Evolutionary conservation across 1,140 invertebrate genomes (phyloP).

Genomic region (Cataglyphis hispanica): DNA sequence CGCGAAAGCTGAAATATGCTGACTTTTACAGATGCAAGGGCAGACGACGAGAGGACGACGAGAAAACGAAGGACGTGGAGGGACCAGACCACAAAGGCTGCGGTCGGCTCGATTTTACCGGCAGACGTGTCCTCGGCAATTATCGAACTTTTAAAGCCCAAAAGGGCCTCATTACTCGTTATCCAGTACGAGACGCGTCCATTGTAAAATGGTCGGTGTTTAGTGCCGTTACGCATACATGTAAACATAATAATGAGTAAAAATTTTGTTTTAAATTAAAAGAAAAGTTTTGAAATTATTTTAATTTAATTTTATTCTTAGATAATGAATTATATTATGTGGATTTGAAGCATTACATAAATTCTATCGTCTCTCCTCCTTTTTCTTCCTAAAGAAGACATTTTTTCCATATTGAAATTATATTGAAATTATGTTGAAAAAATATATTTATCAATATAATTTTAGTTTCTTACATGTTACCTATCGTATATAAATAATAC

Average conservation of each 20-base stretch:
- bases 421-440: background rate
- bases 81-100: conserved; percentile 84
- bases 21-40: conserved; percentile 84
- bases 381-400: background rate
- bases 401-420: background rate
- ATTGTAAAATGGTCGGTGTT: conserved; percentile 65
- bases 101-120: conserved; percentile 85
- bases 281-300: background rate
- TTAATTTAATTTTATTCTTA: too few relatives aligned
- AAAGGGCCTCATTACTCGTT: conserved; percentile 75
- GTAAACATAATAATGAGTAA: conserved; percentile 18
- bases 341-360: background rate
- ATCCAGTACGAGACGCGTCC: conserved; percentile 69
- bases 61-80: conserved; percentile 75
- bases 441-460: background rate
- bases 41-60: conserved; percentile 60
- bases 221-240: conserved; percentile 42
- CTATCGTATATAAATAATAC: background rate
- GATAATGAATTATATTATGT: background rate
- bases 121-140: conserved; percentile 85
- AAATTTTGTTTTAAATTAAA: too few relatives aligned
- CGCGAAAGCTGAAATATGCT: conserved; percentile 83
- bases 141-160: conserved; percentile 85
- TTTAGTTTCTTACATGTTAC: background rate
- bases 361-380: too few relatives aligned